Conservation (phyloP, 2,113 vertebrate species). For the Oenanthe oenanthe region DNA sequence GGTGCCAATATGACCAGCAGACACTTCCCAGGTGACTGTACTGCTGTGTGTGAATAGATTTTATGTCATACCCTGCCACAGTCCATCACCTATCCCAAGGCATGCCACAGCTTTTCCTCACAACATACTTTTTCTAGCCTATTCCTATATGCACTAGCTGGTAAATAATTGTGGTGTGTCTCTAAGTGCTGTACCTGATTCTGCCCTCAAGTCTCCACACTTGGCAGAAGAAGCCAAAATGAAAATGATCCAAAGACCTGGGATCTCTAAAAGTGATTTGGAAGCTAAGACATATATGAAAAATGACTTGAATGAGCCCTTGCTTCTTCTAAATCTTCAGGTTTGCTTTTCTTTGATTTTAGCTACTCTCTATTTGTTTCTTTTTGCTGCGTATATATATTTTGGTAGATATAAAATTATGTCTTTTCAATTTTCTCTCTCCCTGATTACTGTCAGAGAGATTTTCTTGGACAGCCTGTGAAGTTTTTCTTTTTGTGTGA, state of each 20-base stretch:
- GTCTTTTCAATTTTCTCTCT: background rate
- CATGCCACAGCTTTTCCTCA: background rate
- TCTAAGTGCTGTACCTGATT: background rate
- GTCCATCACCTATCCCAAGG: background rate
- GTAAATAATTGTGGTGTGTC: background rate
- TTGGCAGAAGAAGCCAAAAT: background rate
- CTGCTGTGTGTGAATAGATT: background rate
- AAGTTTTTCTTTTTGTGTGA: background rate
- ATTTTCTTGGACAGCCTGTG: background rate
- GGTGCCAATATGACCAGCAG: background rate
- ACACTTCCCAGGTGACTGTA: background rate
- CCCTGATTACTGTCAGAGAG: background rate
- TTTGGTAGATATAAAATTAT: background rate
- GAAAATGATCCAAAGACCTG: background rate
- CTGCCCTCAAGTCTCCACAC: background rate
- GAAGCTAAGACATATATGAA: background rate
- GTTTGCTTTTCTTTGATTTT: background rate
- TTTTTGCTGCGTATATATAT: background rate
- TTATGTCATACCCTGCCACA: background rate
- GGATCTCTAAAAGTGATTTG: background rate
- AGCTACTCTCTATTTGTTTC: background rate
- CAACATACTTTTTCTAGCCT: background rate
- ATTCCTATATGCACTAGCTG: background rate
- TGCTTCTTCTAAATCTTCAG: background rate
- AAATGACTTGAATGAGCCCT: background rate